Base-by-base conservation (phyloP, 2,113 vertebrate species). In the Circaetus gallicus region DNA sequence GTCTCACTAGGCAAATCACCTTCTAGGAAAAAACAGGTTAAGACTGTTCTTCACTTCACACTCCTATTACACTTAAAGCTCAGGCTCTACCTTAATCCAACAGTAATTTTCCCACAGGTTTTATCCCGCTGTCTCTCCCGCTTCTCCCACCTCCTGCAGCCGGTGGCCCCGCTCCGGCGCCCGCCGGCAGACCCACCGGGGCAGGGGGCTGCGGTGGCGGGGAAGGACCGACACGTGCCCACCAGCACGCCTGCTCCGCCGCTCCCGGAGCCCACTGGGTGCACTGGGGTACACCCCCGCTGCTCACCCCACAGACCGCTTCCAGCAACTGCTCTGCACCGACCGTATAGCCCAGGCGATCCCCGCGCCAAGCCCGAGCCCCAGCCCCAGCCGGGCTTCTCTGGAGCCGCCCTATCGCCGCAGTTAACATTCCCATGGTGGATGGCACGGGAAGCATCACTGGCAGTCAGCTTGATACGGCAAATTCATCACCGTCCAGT, bases 361-460 rank as follows among this genome's bases (percentile, higher is more conserved):
- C 6, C 1, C 31, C 2, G 0, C 0, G 3, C 29, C 73, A 20
- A 49, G 38, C 20, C 28, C 38, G 63, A 81, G 58, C 13, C 73
- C 78, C 38, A 49, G 38, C 29, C 53, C 52, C 89, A 77, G 58
- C 13, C 73, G 2, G 36, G 62, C 38, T 40, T 11, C 58, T 38
- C 62, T 0, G 1, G 50, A 58, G 55, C 89, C 71, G 78, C 50
- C 49, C 31, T 2, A 2, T 5, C 0, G 0, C 83, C 28, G 34
- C 49, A 9, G 28, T 13, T 4, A 11, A 38, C 49, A 1, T 81
- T 81, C 43, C 80, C 45, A 4, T 1, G 7, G 38, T 0, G 32
- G 53, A 29, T 5, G 34, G 55, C 72, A 40, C 58, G 18, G 49
- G n/a, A n/a, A 70, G 32, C 71, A 59, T 34, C 47, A 2, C 70